Base-by-base conservation (phyloP, 2,113 vertebrate genomes). In the Cinclus mexicanus region DNA sequence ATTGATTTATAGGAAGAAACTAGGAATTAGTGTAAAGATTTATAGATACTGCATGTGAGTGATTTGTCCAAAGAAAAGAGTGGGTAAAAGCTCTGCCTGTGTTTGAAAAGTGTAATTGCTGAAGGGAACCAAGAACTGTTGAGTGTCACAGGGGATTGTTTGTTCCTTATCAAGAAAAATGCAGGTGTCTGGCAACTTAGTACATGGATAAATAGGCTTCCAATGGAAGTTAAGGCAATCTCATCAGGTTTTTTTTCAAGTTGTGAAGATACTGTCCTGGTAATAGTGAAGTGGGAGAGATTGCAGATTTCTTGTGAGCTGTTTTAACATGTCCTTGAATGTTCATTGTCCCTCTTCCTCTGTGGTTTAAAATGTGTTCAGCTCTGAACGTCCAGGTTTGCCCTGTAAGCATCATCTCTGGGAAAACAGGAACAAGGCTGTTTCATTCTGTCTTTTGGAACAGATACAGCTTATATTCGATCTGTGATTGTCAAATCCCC, bases 61-160 rank as follows among this genome's bases (percentile, higher is more conserved):
- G 52, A 60, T 87, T 75, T 76, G 65, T 22, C 44, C 46, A 52
- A 39, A 53, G n/a, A 50, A 57, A 60, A 47, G 72, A 61, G 22
- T 64, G 42, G 14, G 56, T 55, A 50, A 39, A 75, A 91, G 26
- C 52, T 81, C 2, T 74, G 64, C 52, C 26, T 75, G 9, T 0
- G 0, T 57, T 86, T 74, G 42, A 39, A 35, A 74, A 57, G 12
- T 16, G 9, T 59, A 39, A 56, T 81, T 0, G 1, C 50, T 67
- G 56, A 78, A 52, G 83, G 60, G 44, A 70, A 7, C 1, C 11
- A 83, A 35, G 24, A 79, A 12, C 25, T 69, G 1, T 63, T 16
- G 15, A 49, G 23, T 39, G 42, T 61, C 46, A 8, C 18, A 25
- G 26, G 67, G 67, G 76, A 70, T 25, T 3, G 3, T 50, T 82